These are phyloP conservation scores for Drosophila malerkotliana DNA, from an alignment of 1,140 invertebrate species.

Conservation along the genomic window DNA sequence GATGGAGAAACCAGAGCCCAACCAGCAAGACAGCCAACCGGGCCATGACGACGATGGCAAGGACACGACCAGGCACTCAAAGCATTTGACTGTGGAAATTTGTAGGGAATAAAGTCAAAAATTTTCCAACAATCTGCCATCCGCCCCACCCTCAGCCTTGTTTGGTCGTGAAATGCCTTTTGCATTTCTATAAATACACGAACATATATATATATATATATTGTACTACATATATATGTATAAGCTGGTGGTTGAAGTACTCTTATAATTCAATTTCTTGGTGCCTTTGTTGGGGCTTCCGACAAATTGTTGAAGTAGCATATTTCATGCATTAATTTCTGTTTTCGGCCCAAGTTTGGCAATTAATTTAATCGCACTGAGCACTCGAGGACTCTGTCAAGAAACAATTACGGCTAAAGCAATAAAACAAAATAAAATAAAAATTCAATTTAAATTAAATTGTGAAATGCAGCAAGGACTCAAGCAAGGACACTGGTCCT, in stretches of 20 bases:
- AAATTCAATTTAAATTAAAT: slow-evolving; percentile 51
- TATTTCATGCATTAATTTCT: slow-evolving; percentile 68
- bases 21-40: neutral
- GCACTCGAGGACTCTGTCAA: slow-evolving; percentile 36
- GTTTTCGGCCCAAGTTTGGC: slow-evolving; percentile 48
- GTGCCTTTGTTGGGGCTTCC: slow-evolving; percentile 42
- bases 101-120: slow-evolving; percentile 39
- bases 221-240: neutral
- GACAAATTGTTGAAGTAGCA: slow-evolving; percentile 63
- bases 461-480: slow-evolving; percentile 31
- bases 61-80: slow-evolving; percentile 46
- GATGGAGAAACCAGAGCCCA: slow-evolving; percentile 11
- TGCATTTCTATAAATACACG: slow-evolving; percentile 29
- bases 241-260: slow-evolving; percentile 22
- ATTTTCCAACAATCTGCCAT: slow-evolving; percentile 24
- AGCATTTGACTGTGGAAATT: slow-evolving; percentile 30
- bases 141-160: neutral
- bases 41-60: slow-evolving; percentile 34
- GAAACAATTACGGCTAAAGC: slow-evolving; percentile 44
- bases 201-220: slow-evolving; percentile 12
- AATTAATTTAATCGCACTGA: slow-evolving; percentile 67
- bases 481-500: neutral
- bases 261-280: slow-evolving; percentile 73
- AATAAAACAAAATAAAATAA: slow-evolving; percentile 32
- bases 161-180: slow-evolving; percentile 32